Base-by-base conservation (phyloP, 2,888 invertebrate genomes). In the Xestia c-nigrum region DNA sequence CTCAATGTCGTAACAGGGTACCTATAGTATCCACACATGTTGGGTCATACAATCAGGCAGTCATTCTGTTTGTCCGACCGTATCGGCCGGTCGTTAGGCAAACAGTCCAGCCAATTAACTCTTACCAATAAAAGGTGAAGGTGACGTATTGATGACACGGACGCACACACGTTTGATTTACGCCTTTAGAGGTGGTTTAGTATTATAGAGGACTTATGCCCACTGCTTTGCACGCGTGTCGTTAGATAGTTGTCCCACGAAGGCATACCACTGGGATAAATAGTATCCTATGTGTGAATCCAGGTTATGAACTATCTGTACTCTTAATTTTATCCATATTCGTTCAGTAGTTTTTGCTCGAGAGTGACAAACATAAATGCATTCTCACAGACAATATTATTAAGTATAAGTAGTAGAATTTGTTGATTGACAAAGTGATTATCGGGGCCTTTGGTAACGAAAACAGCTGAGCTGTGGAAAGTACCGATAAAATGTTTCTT, bases 31-130 rank as follows among this genome's bases (percentile, higher is more conserved):
- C 5, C 38, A 38, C 47, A 73, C 9, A 82, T 57, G 52, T 70
- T 68, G 66, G n/a, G n/a, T n/a, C 64, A n/a, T n/a, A 40, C 21
- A 38, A 50, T 52, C 72, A 77, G 66, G 1, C 14, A 43, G 63
- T 59, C 70, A 82, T 57, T 0, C 43, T 78, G 74, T 83, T 65
- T 78, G 65, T 14, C 50, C 72, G 47, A 47, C 69, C 72, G 65
- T 66, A 46, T 78, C 78, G 47, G 10, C 43, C 67, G 52, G n/a
- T 40, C 38, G 72, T 78, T 78, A 50, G 38, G 78, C 83, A 82
- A 82, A 82, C 74, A 64, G 61, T 66, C n/a, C 55, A 55, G 64
- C 59, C 83, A 74, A 82, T 82, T 82, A 78, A 82, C 74, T 82
- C 38, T 69, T 61, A 55, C 67, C 61, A 74, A 78, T 43, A 65